Evolutionary conservation across 1,140 invertebrate genomes (phyloP), one percentile per base, ranked within the genome.

Genomic region (Oedothorax gibbosus): DNA sequence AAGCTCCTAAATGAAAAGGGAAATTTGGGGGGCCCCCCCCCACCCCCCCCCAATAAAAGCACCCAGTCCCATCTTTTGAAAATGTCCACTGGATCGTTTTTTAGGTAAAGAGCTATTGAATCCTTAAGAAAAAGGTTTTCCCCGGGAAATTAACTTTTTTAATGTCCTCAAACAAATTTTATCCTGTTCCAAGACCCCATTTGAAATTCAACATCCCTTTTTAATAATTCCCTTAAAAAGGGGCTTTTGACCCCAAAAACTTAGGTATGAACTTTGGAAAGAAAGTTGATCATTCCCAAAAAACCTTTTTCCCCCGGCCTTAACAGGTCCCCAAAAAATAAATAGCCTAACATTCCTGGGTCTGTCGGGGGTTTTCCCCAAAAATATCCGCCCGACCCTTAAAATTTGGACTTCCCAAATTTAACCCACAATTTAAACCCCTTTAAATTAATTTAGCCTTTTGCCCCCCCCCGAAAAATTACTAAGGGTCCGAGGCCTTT

Each of bases 341-440:
- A 7, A 91, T 89, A 20, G 89, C 89, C 87, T 76, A 0, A 90
- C 83, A 76, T 91, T 12, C 87, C 85, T n/a, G 87, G 88, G 82
- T 91, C 90, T 56, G 88, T 78, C 68, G 87, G 86, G 18, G 71
- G 7, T 11, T 68, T 0, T 21, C 68, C 51, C 62, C n/a, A 35
- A 54, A 54, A 80, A 11, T 68, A 54, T 49, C 54, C 11, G 6
- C 20, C 20, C 10, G 51, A 53, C 5, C 18, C 65, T 80, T 54
- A 21, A 1, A 80, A 5, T 49, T 72, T 21, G 18, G 0, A 35
- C 12, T 12, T 51, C 20, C 54, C n/a, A 64, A 62, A 68, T 66
- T 66, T 15, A 35, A 66, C 35, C 87, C 91, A 91, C 10, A 88
- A 87, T 62, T 82, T 85, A 87, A 90, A 90, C 56, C 91, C 87